These are phyloP conservation scores for Channallabes apus DNA, from an alignment of 2,797 vertebrate genomes.

Conservation along the genomic window DNA sequence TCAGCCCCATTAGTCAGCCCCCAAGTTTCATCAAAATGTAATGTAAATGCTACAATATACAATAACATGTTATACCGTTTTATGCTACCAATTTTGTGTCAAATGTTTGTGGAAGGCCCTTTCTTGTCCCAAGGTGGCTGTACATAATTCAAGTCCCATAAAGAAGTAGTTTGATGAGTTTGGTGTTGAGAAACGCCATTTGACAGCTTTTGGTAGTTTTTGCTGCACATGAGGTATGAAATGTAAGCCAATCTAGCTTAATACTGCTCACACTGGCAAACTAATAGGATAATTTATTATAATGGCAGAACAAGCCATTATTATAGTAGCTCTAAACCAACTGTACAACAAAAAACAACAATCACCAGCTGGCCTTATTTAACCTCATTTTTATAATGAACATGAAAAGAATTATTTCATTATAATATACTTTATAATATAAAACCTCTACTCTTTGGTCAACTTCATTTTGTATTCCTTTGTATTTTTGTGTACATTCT, in stretches of 20 bases:
- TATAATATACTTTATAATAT: background rate
- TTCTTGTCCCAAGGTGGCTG: too few relatives aligned
- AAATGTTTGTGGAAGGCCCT: too few relatives aligned
- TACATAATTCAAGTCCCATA: too few relatives aligned
- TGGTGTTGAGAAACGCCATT: too few relatives aligned
- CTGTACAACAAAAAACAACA: background rate
- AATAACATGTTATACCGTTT: too few relatives aligned
- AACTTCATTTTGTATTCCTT: background rate
- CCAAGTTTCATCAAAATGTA: too few relatives aligned
- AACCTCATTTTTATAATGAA: background rate
- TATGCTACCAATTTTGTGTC: too few relatives aligned
- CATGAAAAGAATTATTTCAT: background rate
- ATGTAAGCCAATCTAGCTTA: background rate
- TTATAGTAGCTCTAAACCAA: background rate
- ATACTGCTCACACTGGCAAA: background rate
- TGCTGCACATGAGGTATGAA: background rate
- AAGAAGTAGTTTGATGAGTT: too few relatives aligned
- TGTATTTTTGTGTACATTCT: background rate
- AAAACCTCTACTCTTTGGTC: background rate
- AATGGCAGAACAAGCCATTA: background rate
- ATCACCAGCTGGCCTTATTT: background rate
- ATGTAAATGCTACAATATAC: too few relatives aligned
- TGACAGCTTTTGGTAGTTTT: background rate
- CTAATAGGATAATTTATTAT: background rate
- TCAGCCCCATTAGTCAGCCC: too few relatives aligned